These are phyloP conservation scores for Lophochroa leadbeateri DNA, from an alignment of 2,113 vertebrate species.

Conservation along the genomic window DNA sequence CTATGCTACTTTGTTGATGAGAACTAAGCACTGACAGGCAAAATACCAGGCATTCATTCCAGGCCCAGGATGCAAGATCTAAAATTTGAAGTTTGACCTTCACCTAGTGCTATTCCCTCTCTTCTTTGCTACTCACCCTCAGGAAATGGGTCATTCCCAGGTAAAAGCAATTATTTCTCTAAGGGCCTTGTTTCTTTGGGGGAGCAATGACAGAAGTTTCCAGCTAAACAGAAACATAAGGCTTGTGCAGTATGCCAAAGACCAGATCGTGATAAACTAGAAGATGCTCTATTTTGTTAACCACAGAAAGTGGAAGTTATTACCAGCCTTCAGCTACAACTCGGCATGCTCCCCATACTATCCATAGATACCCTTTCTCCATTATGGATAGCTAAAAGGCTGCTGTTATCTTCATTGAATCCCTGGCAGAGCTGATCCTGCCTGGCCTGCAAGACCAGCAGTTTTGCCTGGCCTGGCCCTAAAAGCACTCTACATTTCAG, in stretches of 20 bases:
- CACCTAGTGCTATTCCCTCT: background rate
- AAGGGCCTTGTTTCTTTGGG: background rate
- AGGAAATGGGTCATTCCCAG: constrained; percentile 15
- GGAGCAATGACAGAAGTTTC: background rate
- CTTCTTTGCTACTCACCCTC: background rate
- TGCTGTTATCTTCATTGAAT: background rate
- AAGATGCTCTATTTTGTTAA: background rate
- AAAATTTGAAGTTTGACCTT: background rate
- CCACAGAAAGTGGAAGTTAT: background rate
- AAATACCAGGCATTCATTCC: background rate
- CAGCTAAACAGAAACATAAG: background rate
- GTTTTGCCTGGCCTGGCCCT: background rate
- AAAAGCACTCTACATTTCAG: background rate
- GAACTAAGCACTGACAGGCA: background rate
- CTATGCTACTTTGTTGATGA: background rate
- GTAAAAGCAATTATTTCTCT: constrained; percentile 26
- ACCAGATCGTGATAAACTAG: background rate
- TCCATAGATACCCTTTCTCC: background rate
- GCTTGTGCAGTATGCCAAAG: background rate
- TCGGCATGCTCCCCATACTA: background rate
- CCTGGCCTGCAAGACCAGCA: background rate
- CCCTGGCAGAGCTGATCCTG: background rate
- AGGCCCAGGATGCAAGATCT: background rate
- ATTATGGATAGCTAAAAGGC: background rate
- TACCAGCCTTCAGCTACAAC: background rate